phyloP scores from a whole-genome alignment of 2,888 invertebrate genomes.

The Nephrotoma appendiculata region DNA sequence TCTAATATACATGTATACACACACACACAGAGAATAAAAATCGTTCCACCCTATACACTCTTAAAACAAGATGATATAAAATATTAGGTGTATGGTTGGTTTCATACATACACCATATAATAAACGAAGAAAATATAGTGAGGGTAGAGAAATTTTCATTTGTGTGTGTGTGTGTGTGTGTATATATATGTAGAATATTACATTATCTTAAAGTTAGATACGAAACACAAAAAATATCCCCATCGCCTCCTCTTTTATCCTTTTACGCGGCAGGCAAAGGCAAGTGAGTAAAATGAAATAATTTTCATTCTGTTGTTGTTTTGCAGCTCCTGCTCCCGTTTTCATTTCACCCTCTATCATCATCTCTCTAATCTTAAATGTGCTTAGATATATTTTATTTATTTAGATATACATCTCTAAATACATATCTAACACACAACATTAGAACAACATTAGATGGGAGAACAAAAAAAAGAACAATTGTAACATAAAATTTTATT shows the following conservation, averaged over 20 bases:
- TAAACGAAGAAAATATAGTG: not conserved
- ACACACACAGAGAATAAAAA: not conserved
- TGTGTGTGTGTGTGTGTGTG: not conserved
- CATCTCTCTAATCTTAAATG: not conserved
- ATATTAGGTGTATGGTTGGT: not conserved
- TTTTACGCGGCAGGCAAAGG: not conserved
- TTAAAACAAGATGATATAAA: not conserved
- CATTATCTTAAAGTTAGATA: not conserved
- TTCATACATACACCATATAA: not conserved
- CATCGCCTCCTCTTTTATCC: not conserved
- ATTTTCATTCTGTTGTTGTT: not conserved
- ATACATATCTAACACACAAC: not conserved
- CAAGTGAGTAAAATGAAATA: not conserved
- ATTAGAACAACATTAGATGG: not conserved
- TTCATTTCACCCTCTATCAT: not conserved
- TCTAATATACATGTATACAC: not conserved
- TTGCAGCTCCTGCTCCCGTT: not conserved
- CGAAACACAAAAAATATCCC: not conserved
- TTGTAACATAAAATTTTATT: not conserved
- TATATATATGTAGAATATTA: not conserved
- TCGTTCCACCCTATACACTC: not conserved
- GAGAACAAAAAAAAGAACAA: not conserved
- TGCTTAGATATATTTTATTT: not conserved
- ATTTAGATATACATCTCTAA: not conserved
- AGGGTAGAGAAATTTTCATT: not conserved